Conservation (phyloP, 2,797 vertebrate genomes). For the Gallinago solitaria region DNA sequence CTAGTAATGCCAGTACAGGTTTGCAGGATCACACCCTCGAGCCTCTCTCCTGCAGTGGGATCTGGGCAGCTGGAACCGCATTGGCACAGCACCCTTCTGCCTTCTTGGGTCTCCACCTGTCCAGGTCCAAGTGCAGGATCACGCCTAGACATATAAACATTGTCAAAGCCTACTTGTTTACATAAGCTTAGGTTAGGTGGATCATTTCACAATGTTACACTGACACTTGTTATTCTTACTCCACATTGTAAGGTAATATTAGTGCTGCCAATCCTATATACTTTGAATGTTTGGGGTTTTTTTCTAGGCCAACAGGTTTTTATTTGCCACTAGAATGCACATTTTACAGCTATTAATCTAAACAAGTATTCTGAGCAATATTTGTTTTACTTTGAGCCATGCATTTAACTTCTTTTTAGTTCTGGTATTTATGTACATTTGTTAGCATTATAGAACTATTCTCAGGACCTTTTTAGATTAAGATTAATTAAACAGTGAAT, state of each 20-base stretch:
- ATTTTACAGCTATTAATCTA: slow-evolving; percentile 53
- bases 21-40: not conserved
- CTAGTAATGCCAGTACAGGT: not conserved
- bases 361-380: slow-evolving; percentile 47
- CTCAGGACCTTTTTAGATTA: slow-evolving; percentile 16
- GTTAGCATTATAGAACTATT: slow-evolving; percentile 11
- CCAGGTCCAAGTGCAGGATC: slow-evolving; percentile 6
- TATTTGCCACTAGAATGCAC: slow-evolving; percentile 52
- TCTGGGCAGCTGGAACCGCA: not conserved
- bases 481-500: slow-evolving; percentile 28
- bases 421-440: slow-evolving; percentile 46
- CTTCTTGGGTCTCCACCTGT: not conserved
- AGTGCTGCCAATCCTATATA: slow-evolving; percentile 73
- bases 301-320: slow-evolving; percentile 15
- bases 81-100: not conserved
- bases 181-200: slow-evolving; percentile 65
- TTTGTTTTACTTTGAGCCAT: slow-evolving; percentile 53
- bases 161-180: slow-evolving; percentile 74
- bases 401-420: not conserved
- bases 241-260: not conserved
- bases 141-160: not conserved
- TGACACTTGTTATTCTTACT: slow-evolving; percentile 19
- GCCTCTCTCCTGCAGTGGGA: not conserved
- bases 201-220: slow-evolving; percentile 28
- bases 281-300: not conserved